Evolutionary conservation across 23 tunicate species (phyloP), one percentile per base, ranked within the genome.

Genomic region (Botrylloides violaceus): DNA sequence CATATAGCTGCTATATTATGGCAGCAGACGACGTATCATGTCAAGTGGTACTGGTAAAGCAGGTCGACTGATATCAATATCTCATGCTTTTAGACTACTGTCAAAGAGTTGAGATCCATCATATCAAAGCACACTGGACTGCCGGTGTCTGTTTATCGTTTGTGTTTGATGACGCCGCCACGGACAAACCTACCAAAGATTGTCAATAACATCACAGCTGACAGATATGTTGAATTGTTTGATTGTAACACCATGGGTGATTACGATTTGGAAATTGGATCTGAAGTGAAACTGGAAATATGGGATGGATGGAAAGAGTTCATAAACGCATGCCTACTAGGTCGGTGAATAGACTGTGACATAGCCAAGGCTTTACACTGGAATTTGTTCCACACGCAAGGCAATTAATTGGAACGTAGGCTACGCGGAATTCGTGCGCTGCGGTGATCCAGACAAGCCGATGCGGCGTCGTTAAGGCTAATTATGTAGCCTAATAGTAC

Each of bases 261-360:
- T 68, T 90, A 90, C 49, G 85, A 79, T 1, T 30, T 90, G 9
- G 97, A 90, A 55, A 61, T 83, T 7, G 97, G 97, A 4, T 57
- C 90, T 4, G 62, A 38, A 20, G 59, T 90, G 21, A 70, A 35
- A 24, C 38, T 90, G 37, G 97, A 90, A 29, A 56, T 90, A 34
- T 90, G 97, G 97, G 97, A 90, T 66, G 97, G 97, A 24, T 90
- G 97, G 97, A 78, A 68, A 23, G 97, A 90, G 66, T 36, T 90
- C 29, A 83, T 90, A 31, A 20, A 65, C 18, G 77, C 84, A 7
- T 83, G 89, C 21, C 61, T 90, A 19, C 62, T 71, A 83, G 97
- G 97, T 90, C 15, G 53, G 53, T n/a, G n/a, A n/a, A n/a, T n/a
- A n/a, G n/a, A n/a, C n/a, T n/a, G n/a, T n/a, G n/a, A n/a, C n/a